Percentiles rank a stretch among this genome's conserved stretches.
These are phyloP conservation scores for Lepidonotus clava DNA, from an alignment of 2,888 invertebrate genomes.

Conservation along the genomic window DNA sequence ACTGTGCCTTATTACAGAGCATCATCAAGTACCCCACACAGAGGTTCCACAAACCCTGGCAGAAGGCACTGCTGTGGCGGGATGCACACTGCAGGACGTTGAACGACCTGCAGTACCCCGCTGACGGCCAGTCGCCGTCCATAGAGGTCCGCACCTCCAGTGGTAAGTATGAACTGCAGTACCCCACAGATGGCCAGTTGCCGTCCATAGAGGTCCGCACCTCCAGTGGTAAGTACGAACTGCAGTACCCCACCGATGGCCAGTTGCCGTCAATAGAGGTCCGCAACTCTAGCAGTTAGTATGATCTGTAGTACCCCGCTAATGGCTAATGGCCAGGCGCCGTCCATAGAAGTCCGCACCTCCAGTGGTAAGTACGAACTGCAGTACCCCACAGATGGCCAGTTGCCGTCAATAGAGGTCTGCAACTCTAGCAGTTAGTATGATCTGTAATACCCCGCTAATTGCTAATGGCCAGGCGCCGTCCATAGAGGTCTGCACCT, in stretches of 20 bases:
- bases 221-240: slow-evolving; percentile 38
- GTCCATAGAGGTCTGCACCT: slow-evolving; percentile 24
- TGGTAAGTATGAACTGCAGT: slow-evolving; percentile 30
- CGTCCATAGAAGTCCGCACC: slow-evolving; percentile 15
- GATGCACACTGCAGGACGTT: slow-evolving; percentile 62
- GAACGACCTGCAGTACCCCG: slow-evolving; percentile 22
- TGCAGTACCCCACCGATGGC: background rate
- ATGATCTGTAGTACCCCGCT: too few relatives aligned
- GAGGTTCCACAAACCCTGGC: slow-evolving; percentile 62
- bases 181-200: background rate
- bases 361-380: slow-evolving; percentile 44
- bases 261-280: slow-evolving; percentile 7
- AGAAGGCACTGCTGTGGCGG: slow-evolving; percentile 56
- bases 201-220: slow-evolving; percentile 27
- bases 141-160: slow-evolving; percentile 23
- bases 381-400: background rate
- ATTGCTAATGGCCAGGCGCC: background rate
- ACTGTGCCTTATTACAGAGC: too few relatives aligned
- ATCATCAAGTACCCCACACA: slow-evolving; percentile 60
- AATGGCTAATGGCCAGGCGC: background rate
- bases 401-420: slow-evolving; percentile 9
- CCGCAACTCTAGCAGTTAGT: slow-evolving; percentile 25
- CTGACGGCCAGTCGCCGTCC: background rate
- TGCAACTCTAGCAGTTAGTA: slow-evolving; percentile 24
- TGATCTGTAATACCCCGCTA: too few relatives aligned